Evolutionary conservation across 2,888 invertebrate species (phyloP).

Genomic region (Metallyticus violacea): DNA sequence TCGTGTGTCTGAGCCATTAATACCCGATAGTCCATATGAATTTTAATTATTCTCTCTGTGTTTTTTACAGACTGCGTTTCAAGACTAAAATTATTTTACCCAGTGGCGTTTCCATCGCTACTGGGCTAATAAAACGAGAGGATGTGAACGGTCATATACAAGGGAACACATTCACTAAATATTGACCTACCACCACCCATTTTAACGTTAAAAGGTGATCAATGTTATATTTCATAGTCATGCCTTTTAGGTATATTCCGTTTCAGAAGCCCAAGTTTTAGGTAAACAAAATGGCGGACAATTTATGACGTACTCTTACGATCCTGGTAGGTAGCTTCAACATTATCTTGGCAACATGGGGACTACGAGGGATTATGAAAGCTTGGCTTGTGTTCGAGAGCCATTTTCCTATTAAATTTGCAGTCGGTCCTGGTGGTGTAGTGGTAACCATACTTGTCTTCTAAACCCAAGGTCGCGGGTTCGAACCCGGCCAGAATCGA

Average conservation of each 20-base stretch:
- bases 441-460: too few relatives aligned
- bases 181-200: not conserved
- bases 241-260: not conserved
- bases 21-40: constrained; percentile 4
- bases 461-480: too few relatives aligned
- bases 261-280: not conserved
- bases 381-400: too few relatives aligned
- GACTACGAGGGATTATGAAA: too few relatives aligned
- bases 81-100: not conserved
- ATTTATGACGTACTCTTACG: too few relatives aligned
- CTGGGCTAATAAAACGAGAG: not conserved
- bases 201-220: not conserved
- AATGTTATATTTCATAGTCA: not conserved
- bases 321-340: too few relatives aligned
- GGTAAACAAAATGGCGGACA: not conserved
- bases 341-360: too few relatives aligned
- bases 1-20: constrained; percentile 4
- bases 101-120: not conserved
- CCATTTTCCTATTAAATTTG: too few relatives aligned
- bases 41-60: constrained; percentile 2
- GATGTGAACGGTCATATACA: not conserved
- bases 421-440: too few relatives aligned
- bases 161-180: not conserved
- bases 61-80: not conserved
- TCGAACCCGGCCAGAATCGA: too few relatives aligned